A percentile compares a stretch with the other conserved stretches of the same genome.
Conservation (phyloP, 2,888 invertebrate species). For the Xestia sexstrigata region DNA sequence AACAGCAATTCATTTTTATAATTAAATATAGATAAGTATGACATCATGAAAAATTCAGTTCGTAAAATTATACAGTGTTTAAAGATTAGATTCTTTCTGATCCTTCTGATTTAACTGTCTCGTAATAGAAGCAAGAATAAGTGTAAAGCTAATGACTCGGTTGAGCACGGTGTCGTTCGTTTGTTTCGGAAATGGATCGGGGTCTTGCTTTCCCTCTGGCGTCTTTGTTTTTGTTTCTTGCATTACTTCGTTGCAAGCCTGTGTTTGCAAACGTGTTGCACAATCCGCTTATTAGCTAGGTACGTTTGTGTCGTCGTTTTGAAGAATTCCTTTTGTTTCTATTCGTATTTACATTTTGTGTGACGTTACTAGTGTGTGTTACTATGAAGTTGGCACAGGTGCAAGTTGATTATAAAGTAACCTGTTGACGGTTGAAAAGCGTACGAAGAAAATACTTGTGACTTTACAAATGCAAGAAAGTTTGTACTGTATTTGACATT, state of each 20-base stretch:
- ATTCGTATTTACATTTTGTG: neutral
- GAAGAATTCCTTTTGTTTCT: constrained; percentile 5
- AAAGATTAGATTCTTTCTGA: neutral
- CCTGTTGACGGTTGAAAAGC: neutral
- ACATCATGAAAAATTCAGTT: neutral
- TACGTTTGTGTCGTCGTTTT: constrained; percentile 6
- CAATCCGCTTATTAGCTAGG: constrained; percentile 42
- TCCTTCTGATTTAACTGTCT: constrained; percentile 38
- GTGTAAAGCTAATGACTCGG: constrained; percentile 75
- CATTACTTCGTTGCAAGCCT: constrained; percentile 30
- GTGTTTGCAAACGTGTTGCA: constrained; percentile 39
- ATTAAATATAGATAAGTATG: neutral
- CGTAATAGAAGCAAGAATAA: constrained; percentile 59
- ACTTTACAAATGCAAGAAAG: neutral
- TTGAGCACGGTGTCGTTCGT: constrained; percentile 73
- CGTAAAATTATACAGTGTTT: neutral
- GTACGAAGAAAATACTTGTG: neutral
- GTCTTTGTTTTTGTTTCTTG: constrained; percentile 56
- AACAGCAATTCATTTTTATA: no score
- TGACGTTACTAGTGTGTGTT: neutral
- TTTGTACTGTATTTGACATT: neutral
- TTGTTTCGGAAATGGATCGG: constrained; percentile 78
- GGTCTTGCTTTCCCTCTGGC: constrained; percentile 56
- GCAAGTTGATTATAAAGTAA: neutral
- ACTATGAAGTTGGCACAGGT: neutral